Conservation (phyloP, 2,888 invertebrate species). For the Ceramica pisi region DNA sequence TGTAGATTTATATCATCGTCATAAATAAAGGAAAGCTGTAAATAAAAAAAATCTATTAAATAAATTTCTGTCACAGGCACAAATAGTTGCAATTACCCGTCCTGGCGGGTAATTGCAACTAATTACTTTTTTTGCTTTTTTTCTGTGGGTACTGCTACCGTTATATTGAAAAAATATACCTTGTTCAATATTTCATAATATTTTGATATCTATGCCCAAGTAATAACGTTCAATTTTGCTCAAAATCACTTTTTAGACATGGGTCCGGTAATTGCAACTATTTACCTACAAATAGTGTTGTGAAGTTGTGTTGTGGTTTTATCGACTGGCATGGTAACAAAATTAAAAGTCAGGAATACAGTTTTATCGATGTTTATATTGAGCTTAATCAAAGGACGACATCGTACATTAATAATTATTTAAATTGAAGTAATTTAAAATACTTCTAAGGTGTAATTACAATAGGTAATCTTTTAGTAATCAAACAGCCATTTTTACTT, state of each 20-base stretch:
- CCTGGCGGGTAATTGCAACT: constrained; percentile 18
- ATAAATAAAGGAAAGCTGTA: too few relatives aligned
- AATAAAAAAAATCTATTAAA: too few relatives aligned
- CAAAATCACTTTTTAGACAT: constrained; percentile 23
- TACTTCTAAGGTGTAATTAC: constrained; percentile 25
- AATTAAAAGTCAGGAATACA: constrained; percentile 19
- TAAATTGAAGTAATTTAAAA: constrained; percentile 21
- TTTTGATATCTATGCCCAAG: too few relatives aligned
- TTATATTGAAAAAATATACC: constrained; percentile 23
- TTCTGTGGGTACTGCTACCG: constrained; percentile 19
- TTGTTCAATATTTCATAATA: constrained; percentile 27
- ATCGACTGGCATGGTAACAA: constrained; percentile 22
- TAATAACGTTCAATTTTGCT: constrained; percentile 23
- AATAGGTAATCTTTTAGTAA: constrained; percentile 22
- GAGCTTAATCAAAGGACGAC: constrained; percentile 24
- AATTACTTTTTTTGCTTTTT: constrained; percentile 19
- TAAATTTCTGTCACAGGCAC: constrained; percentile 16
- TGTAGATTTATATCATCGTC: constrained; percentile 27
- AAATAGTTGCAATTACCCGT: constrained; percentile 21
- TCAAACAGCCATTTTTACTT: constrained; percentile 27
- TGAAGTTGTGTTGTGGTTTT: constrained; percentile 15
- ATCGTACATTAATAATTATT: constrained; percentile 24
- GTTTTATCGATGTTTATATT: constrained; percentile 25
- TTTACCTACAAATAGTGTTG: constrained; percentile 26
- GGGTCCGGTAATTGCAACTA: constrained; percentile 22